Evolutionary conservation across 2,888 invertebrate genomes (phyloP).

Genomic region (Tinea semifulvella): DNA sequence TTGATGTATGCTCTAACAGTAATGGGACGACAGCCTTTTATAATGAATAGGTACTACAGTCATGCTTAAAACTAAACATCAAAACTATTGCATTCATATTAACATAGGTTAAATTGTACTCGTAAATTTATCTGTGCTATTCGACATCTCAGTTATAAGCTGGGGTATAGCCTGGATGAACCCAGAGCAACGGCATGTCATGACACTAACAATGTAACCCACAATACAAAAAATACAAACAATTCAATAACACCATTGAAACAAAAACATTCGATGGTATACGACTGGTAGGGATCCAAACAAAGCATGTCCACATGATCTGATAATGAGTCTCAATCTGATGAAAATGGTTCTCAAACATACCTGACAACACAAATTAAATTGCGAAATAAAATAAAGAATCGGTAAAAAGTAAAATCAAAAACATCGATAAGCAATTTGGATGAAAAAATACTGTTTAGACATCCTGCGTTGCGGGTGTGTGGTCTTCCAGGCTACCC

Average conservation of each 20-base stretch:
- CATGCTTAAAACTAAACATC: conserved; percentile 52
- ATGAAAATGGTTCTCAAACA: conserved; percentile 38
- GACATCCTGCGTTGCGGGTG: conserved; percentile 60
- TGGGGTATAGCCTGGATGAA: conserved; percentile 61
- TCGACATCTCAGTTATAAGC: conserved; percentile 28
- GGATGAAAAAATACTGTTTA: conserved; percentile 51
- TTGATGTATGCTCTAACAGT: neutral
- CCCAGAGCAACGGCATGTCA: conserved; percentile 55
- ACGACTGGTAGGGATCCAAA: conserved; percentile 38
- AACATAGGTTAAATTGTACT: conserved; percentile 26
- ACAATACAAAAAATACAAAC: conserved; percentile 44
- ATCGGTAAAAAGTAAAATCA: conserved; percentile 39
- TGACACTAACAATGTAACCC: conserved; percentile 44
- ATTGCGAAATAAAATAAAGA: conserved; percentile 25
- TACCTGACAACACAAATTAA: conserved; percentile 31
- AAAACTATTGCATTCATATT: conserved; percentile 42
- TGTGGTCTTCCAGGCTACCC: conserved; percentile 64
- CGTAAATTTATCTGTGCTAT: conserved; percentile 65
- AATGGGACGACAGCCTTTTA: neutral
- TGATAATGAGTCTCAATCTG: conserved; percentile 27
- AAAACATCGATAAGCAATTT: conserved; percentile 64
- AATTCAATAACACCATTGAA: conserved; percentile 53
- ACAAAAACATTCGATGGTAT: conserved; percentile 44
- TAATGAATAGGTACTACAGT: conserved; percentile 25
- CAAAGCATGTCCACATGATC: conserved; percentile 31